Conservation (phyloP, 2,113 vertebrate species). For the Camarhynchus parvulus region DNA sequence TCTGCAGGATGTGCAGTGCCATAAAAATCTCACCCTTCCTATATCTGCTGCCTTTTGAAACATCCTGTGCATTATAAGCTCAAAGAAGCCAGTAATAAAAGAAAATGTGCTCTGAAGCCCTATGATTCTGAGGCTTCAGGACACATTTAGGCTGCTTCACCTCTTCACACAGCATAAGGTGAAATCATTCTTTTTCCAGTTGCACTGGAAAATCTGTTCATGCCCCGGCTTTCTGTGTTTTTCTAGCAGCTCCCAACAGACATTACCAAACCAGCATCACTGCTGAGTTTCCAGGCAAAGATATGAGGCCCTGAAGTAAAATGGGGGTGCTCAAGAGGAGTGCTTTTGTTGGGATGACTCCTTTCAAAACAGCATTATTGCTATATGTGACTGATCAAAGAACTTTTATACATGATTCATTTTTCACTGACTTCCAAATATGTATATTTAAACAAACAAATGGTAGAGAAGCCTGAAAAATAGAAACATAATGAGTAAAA, state of each 20-base stretch:
- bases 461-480: not conserved
- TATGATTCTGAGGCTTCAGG: not conserved
- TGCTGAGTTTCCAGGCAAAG: constrained; percentile 35
- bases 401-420: not conserved
- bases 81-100: not conserved
- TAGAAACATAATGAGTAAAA: not conserved
- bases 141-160: not conserved
- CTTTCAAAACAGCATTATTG: not conserved
- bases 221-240: constrained; percentile 44
- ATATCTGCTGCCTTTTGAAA: not conserved
- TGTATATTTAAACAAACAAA: not conserved
- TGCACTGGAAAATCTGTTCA: constrained; percentile 29
- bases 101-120: not conserved
- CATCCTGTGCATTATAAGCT: not conserved
- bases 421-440: not conserved
- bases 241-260: constrained; percentile 1
- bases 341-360: not conserved
- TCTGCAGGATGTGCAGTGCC: not conserved
- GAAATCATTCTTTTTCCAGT: constrained; percentile 60
- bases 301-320: not conserved
- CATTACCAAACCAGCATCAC: constrained; percentile 1
- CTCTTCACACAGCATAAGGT: not conserved
- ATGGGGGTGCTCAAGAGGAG: not conserved
- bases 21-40: not conserved
- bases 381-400: not conserved